A percentile compares a stretch with the other conserved stretches of the same genome.
Evolutionary conservation across 2,797 vertebrate species (phyloP).

Genomic region (Myripristis murdjan): DNA sequence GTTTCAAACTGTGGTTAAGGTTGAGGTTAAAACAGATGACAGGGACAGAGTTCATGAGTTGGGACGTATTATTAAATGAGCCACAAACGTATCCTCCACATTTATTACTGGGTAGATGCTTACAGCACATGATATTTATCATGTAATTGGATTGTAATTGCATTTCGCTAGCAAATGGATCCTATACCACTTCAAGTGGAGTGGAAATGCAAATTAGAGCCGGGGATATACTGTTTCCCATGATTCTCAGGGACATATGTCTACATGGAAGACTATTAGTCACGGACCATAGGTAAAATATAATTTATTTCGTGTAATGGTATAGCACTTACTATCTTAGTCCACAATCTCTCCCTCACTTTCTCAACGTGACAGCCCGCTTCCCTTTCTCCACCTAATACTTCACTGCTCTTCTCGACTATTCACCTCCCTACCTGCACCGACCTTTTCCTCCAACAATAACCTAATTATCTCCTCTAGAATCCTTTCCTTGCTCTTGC

Average conservation of each 20-base stretch:
- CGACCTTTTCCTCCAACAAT: conserved; percentile 66
- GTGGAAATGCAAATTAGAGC: conserved; percentile 65
- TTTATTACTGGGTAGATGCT: conserved; percentile 78
- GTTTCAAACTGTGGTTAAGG: conserved; percentile 79
- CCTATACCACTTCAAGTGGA: conserved; percentile 69
- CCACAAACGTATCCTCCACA: conserved; percentile 82
- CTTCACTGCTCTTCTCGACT: not conserved
- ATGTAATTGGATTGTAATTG: conserved; percentile 85
- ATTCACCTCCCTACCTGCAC: not conserved
- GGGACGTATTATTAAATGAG: conserved; percentile 82
- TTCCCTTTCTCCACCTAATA: conserved; percentile 38
- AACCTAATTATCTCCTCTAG: conserved; percentile 76
- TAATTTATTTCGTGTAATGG: conserved; percentile 78
- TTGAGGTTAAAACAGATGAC: conserved; percentile 81
- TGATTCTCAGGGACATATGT: conserved; percentile 60
- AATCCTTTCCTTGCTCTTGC: conserved; percentile 68
- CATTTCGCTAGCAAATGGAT: conserved; percentile 74
- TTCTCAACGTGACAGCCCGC: conserved; percentile 71
- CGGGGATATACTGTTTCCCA: conserved; percentile 55
- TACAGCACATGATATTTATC: conserved; percentile 80
- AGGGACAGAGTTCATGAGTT: conserved; percentile 80
- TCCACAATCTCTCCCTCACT: conserved; percentile 59
- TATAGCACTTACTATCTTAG: conserved; percentile 52
- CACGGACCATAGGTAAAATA: conserved; percentile 76
- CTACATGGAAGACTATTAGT: conserved; percentile 68